These are phyloP conservation scores for Labia minor DNA, from an alignment of 2,888 invertebrate genomes.

Conservation along the genomic window DNA sequence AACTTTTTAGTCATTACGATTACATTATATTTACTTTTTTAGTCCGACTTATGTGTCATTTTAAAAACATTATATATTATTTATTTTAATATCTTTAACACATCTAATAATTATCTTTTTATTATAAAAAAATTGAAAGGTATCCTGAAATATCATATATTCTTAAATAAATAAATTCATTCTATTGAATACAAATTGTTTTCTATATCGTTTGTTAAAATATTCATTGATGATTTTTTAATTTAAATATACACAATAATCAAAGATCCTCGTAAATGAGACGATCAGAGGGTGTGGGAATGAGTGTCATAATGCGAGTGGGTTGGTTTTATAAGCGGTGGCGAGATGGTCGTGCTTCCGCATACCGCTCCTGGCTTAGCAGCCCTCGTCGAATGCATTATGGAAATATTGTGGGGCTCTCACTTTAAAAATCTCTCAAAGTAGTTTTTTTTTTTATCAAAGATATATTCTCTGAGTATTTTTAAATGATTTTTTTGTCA, in stretches of 20 bases:
- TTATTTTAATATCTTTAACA: too few species aligned
- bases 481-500: neutral
- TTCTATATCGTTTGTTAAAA: neutral
- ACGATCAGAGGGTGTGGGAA: neutral
- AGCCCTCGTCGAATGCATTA: neutral
- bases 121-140: too few species aligned
- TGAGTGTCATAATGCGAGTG: neutral
- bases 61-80: too few species aligned
- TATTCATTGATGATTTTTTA: neutral
- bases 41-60: too few species aligned
- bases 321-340: neutral
- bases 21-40: too few species aligned
- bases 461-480: neutral
- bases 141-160: too few species aligned
- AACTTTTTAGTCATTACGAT: too few species aligned
- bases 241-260: slow-evolving; percentile 2
- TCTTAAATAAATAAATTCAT: too few species aligned
- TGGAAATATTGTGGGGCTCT: neutral
- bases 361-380: neutral
- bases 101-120: too few species aligned
- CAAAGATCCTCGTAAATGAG: neutral
- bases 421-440: neutral
- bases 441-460: neutral
- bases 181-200: too few species aligned
- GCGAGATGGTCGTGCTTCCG: neutral